These are phyloP conservation scores for Nycticebus coucang DNA, from an alignment of 2,113 vertebrate genomes.

Conservation along the genomic window DNA sequence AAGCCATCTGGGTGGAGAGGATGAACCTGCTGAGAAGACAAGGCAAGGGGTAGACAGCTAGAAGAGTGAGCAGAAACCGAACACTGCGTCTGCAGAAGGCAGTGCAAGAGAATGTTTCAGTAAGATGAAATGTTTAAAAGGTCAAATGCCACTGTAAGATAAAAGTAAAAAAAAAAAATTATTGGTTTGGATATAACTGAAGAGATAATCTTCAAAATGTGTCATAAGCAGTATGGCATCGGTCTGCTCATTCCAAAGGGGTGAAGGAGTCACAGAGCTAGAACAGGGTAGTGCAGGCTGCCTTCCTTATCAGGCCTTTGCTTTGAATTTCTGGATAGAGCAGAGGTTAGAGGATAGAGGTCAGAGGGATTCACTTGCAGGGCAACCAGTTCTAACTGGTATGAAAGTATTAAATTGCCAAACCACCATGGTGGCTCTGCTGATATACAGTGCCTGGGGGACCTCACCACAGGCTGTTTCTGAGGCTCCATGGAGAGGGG, in stretches of 20 bases:
- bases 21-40: too few relatives aligned
- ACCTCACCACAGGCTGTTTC: neutral
- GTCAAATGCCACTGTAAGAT: neutral
- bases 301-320: neutral
- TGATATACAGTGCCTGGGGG: too few relatives aligned
- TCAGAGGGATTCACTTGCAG: neutral
- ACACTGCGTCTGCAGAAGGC: rapidly evolving
- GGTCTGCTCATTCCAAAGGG: neutral
- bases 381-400: neutral
- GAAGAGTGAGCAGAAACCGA: neutral
- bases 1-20: neutral
- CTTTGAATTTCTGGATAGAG: neutral
- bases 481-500: too few relatives aligned
- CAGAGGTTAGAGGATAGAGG: neutral
- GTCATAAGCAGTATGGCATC: neutral
- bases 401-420: neutral
- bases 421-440: neutral
- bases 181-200: neutral
- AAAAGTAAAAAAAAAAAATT: neutral
- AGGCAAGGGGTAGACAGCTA: too few relatives aligned
- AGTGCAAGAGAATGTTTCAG: neutral
- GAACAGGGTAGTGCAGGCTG: neutral
- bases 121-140: neutral
- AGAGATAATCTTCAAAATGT: neutral
- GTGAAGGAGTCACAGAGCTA: neutral